Conservation (phyloP, 2,113 vertebrate species). For the Haemorhous mexicanus region DNA sequence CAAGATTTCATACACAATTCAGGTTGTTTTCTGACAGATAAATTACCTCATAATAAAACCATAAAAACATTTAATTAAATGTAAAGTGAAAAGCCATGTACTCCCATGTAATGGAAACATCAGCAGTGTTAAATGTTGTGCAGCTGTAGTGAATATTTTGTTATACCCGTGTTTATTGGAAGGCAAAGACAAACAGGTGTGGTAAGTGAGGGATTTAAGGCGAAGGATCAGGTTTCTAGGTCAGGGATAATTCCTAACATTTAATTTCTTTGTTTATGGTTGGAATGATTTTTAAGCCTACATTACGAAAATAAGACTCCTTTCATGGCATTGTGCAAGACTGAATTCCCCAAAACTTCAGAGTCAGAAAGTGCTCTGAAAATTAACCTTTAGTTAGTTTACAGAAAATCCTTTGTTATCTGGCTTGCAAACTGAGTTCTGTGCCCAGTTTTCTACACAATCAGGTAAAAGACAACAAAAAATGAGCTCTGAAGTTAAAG, state of each 20-base stretch:
- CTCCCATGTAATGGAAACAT: background rate
- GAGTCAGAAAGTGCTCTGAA: background rate
- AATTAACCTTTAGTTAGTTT: background rate
- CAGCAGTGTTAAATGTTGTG: background rate
- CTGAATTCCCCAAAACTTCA: background rate
- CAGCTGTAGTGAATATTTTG: background rate
- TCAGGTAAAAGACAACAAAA: background rate
- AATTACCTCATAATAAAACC: slow-evolving; percentile 6
- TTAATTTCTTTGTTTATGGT: slow-evolving; percentile 15
- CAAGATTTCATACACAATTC: background rate
- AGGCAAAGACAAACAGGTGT: slow-evolving; percentile 17
- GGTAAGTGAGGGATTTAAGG: background rate
- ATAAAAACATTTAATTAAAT: slow-evolving; percentile 40
- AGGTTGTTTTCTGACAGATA: slow-evolving; percentile 5
- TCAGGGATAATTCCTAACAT: background rate
- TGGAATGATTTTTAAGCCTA: background rate
- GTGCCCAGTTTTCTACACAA: background rate
- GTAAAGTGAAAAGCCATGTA: background rate
- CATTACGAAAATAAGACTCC: background rate
- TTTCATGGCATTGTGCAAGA: background rate
- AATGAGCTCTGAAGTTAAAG: background rate
- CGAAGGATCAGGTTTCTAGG: background rate
- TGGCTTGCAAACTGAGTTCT: background rate
- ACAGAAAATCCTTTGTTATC: background rate
- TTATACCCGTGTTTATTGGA: background rate